Evolutionary conservation across 2,113 vertebrate genomes (phyloP), one percentile per base, ranked within the genome.

Genomic region (Lepisosteus oculatus): DNA sequence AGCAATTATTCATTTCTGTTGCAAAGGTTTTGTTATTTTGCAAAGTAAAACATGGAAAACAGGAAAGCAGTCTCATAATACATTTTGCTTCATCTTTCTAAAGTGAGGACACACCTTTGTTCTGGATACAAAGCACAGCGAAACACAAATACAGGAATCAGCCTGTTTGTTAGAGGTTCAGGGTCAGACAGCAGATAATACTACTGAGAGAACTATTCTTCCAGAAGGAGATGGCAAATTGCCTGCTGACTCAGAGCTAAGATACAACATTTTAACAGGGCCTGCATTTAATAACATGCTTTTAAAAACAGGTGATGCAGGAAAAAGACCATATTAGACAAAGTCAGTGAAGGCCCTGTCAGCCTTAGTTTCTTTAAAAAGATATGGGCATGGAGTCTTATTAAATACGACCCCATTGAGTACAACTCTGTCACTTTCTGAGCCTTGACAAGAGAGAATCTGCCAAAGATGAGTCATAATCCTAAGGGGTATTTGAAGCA

Each of bases 401-500:
- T 72, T 59, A 72, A 69, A 70, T 66, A 57, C 44, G 15, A 74
- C 71, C 45, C 8, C 6, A 45, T 65, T 43, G 65, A 77, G 44
- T 61, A 8, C n/a, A 64, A 65, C 68, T 51, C 44, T 2, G 42
- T 61, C 71, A 43, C 42, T 65, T 65, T 70, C 44, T 61, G 61
- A 77, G 72, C 55, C 55, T 45, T 68, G 64, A 15, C 76, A 65
- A 13, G 14, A 14, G 43, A 13, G 12, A 43, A 55, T 61, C 78
- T 76, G 54, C 69, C 72, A 62, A 65, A 64, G n/a, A 76, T 76
- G 75, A 76, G 66, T 80, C 69, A 15, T 69, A 72, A 67, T 66
- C 55, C 68, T 57, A 61, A 63, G 70, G 44, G 64, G 56, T 43
- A 65, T 17, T 43, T 29, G 57, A 62, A 65, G 69, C 42, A 71